A percentile compares a stretch with the other conserved stretches of the same genome.
Conservation (phyloP, 1,140 invertebrate species). For the Leptinotarsa defecta region DNA sequence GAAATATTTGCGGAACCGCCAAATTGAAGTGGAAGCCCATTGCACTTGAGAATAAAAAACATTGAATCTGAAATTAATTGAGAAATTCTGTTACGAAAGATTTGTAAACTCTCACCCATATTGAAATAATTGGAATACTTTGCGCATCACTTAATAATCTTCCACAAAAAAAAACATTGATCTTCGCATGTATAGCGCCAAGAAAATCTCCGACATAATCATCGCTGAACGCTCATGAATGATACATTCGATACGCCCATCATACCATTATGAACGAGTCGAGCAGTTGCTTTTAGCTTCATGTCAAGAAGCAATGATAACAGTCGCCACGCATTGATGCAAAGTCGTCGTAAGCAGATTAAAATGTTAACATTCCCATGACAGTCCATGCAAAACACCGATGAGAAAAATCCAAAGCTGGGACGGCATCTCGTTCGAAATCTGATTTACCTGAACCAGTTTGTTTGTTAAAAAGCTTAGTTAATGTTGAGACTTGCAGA, state of each 20-base stretch:
- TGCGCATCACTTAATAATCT: no score
- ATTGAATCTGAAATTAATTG: no score
- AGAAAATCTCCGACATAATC: slow-evolving; percentile 5
- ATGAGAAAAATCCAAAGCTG: slow-evolving; percentile 19
- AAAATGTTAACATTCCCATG: slow-evolving; percentile 26
- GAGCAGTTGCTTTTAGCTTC: neutral
- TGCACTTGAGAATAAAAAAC: no score
- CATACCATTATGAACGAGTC: neutral
- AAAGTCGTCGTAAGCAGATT: slow-evolving; percentile 18
- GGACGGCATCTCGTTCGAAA: slow-evolving; percentile 11
- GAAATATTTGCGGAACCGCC: no score
- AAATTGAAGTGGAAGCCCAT: no score
- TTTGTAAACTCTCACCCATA: no score
- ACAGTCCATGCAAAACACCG: slow-evolving; percentile 26
- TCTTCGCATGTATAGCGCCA: neutral
- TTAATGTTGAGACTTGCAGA: slow-evolving; percentile 17
- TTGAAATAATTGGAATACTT: no score
- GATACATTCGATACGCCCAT: slow-evolving; percentile 16
- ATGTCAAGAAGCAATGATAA: neutral
- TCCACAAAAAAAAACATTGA: no score
- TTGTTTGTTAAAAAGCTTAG: slow-evolving; percentile 14
- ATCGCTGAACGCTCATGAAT: slow-evolving; percentile 12
- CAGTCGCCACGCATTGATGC: neutral
- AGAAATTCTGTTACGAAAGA: no score
- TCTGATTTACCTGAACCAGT: slow-evolving; percentile 21